Evolutionary conservation across 23 tunicate genomes (phyloP), one percentile per base, ranked within the genome.

Genomic region (Diplosoma virens): DNA sequence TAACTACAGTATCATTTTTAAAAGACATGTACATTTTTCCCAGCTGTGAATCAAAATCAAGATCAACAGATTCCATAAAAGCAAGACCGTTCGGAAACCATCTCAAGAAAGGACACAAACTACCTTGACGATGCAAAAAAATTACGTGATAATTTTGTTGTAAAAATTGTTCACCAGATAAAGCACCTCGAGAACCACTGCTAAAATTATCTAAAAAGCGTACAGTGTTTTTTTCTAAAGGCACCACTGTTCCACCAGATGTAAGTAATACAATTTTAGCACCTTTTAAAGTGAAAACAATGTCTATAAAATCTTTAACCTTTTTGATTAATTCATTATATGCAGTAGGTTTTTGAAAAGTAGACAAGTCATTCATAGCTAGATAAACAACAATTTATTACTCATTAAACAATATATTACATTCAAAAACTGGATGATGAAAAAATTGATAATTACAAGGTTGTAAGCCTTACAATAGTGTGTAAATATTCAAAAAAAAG

Each of bases 141-240:
- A 92, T 76, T 0, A 92, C 97, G 18, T 34, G 52, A 58, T 84
- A 92, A 6, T 79, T 92, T 25, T 22, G 17, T 23, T 47, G 37
- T 14, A 92, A 66, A 70, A 92, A 92, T 11, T 92, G 47, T 52
- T 92, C 97, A 16, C 84, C 84, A 29, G 97, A 84, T 37, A 50
- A 22, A n/a, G 99, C 82, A 32, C 99, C 99, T 58, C 99, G 80
- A 37, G 59, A 33, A 28, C 99, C 99, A 34, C 87, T 94, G 77
- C 95, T 87, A 46, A 94, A 94, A 76, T 94, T 94, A 30, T 94
- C 99, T 29, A 94, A 55, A 52, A 29, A 56, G 16, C 99, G 71
- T 2, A 94, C 88, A 0, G 75, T 25, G 37, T 75, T 80, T 76
- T 60, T 54, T 58, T 94, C 99, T 67, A 94, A 36, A 16, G 83